phyloP scores from a whole-genome alignment of 2,113 vertebrate species.

The Chaetodon auriga region DNA sequence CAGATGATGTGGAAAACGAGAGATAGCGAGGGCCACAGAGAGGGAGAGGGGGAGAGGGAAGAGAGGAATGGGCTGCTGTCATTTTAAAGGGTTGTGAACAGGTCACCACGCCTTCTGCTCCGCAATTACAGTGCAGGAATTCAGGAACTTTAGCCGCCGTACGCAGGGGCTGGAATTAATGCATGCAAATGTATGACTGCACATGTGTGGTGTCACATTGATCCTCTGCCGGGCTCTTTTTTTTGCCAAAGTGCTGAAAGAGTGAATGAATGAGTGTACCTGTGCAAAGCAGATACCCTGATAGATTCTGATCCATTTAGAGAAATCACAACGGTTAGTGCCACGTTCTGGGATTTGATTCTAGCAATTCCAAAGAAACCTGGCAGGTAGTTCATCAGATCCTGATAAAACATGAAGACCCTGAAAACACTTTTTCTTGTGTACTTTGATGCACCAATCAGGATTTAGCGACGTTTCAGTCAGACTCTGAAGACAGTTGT shows the following conservation, averaged over 20 bases:
- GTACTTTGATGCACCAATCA: background rate
- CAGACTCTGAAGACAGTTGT: background rate
- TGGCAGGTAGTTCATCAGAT: background rate
- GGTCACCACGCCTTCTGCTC: constrained; percentile 75
- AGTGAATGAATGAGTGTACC: constrained; percentile 25
- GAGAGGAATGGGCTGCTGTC: constrained; percentile 72
- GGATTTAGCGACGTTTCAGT: background rate
- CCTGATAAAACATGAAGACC: background rate
- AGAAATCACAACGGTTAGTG: constrained; percentile 18
- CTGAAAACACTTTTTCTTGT: background rate
- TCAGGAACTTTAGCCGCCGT: constrained; percentile 39
- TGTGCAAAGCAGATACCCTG: constrained; percentile 4
- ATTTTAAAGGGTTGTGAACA: constrained; percentile 78
- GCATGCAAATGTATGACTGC: constrained; percentile 61
- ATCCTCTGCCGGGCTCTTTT: constrained; percentile 32
- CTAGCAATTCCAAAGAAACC: constrained; percentile 20
- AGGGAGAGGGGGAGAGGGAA: constrained; percentile 23
- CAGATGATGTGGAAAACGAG: constrained; percentile 63
- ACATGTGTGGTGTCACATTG: constrained; percentile 33
- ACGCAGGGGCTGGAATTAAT: constrained; percentile 35
- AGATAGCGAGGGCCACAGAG: constrained; percentile 36
- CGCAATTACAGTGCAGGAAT: constrained; percentile 53
- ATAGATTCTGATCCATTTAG: constrained; percentile 11
- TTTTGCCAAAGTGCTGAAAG: background rate
- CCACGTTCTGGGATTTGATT: constrained; percentile 35